Evolutionary conservation across 1,140 invertebrate species (phyloP).

Genomic region (Tyrophagus putrescentiae): DNA sequence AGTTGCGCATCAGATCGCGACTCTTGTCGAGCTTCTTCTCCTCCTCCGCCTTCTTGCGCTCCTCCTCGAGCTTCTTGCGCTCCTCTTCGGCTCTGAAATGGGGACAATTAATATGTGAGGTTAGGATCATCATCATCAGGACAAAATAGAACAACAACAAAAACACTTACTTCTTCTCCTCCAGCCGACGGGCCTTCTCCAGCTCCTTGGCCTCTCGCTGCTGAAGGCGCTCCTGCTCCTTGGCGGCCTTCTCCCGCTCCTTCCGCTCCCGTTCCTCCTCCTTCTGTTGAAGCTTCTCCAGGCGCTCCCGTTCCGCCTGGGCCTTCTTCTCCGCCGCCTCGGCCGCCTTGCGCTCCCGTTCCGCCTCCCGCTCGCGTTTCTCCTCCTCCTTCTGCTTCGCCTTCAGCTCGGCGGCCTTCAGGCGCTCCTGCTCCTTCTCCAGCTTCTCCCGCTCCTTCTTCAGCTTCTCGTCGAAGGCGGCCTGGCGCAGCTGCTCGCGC

Average conservation of each 20-base stretch:
- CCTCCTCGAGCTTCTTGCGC: constrained; percentile 32
- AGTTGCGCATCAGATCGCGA: constrained; percentile 48
- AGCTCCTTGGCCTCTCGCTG: constrained; percentile 29
- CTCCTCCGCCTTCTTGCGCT: constrained; percentile 33
- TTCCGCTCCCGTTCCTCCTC: neutral
- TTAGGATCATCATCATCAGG: neutral
- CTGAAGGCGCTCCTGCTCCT: constrained; percentile 19
- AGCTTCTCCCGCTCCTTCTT: constrained; percentile 21
- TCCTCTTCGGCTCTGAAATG: neutral
- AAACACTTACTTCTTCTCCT: constrained; percentile 36
- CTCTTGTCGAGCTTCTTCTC: constrained; percentile 42
- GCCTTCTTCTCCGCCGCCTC: neutral
- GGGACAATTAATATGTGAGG: neutral
- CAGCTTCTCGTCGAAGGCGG: constrained; percentile 13
- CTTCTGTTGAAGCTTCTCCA: neutral
- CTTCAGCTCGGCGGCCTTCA: constrained; percentile 21
- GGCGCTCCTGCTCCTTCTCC: constrained; percentile 24
- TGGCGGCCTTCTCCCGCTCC: constrained; percentile 4
- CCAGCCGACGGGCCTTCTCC: constrained; percentile 29
- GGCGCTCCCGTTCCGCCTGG: neutral
- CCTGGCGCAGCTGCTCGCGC: constrained; percentile 5
- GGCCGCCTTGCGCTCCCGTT: constrained; percentile 9
- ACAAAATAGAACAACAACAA: neutral
- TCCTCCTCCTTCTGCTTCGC: constrained; percentile 2
- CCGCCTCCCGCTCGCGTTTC: constrained; percentile 17